Percentiles rank a stretch among this genome's conserved stretches.
phyloP scores from a whole-genome alignment of 2,888 invertebrate species.

The Meandrusa payeni region DNA sequence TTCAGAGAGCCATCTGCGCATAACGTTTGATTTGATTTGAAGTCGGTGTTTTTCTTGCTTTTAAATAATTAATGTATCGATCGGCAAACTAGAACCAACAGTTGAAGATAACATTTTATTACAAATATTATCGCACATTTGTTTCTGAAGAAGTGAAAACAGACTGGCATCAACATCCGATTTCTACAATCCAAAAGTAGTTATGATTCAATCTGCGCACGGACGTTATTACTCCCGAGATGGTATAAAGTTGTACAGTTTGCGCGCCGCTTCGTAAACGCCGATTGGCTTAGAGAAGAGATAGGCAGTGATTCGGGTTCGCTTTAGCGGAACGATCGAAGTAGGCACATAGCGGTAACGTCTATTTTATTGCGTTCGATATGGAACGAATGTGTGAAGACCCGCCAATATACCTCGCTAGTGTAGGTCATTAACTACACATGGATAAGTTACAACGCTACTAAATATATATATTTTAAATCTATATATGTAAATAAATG shows the following conservation, averaged over 20 bases:
- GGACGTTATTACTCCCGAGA: constrained; percentile 1
- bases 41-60: too few relatives aligned
- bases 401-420: too few relatives aligned
- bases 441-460: too few relatives aligned
- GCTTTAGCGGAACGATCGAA: background rate
- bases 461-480: too few relatives aligned
- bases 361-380: constrained; percentile 11
- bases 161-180: constrained; percentile 3
- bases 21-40: too few relatives aligned
- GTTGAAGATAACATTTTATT: too few relatives aligned
- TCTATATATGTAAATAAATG: too few relatives aligned
- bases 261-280: background rate
- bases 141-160: background rate
- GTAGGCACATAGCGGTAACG: background rate
- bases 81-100: too few relatives aligned
- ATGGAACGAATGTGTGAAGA: background rate
- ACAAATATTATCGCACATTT: background rate
- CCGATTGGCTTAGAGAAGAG: constrained; percentile 4
- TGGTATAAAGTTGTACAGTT: constrained; percentile 4
- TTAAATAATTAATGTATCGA: too few relatives aligned
- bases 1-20: too few relatives aligned
- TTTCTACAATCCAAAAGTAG: constrained; percentile 8
- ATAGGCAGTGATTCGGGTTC: background rate
- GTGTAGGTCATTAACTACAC: too few relatives aligned
- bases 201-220: constrained; percentile 1